Evolutionary conservation across 2,888 invertebrate species (phyloP).

Genomic region (Mamestra brassicae): DNA sequence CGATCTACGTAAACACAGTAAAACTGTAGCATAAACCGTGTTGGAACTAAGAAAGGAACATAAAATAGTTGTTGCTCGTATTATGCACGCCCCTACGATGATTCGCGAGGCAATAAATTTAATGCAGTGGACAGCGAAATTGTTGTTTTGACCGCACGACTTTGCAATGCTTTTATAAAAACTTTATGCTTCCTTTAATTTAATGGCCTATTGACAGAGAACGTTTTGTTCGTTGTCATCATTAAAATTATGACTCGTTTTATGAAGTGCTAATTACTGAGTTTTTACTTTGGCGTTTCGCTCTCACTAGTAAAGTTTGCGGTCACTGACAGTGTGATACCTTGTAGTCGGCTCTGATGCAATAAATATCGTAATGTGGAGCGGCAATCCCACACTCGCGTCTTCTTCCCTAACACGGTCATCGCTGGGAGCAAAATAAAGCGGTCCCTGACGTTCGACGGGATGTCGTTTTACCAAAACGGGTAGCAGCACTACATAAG

Average conservation of each 20-base stretch:
- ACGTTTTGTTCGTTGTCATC: constrained; percentile 76
- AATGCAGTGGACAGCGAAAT: constrained; percentile 89
- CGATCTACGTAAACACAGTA: constrained; percentile 69
- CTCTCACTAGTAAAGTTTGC: constrained; percentile 55
- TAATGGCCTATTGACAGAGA: constrained; percentile 80
- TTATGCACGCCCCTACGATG: constrained; percentile 90
- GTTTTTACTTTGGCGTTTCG: constrained; percentile 50
- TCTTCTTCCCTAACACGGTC: constrained; percentile 77
- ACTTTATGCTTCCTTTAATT: constrained; percentile 76
- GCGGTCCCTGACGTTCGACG: constrained; percentile 70
- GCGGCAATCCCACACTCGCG: constrained; percentile 70
- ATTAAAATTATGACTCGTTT: constrained; percentile 69
- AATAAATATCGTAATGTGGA: constrained; percentile 71
- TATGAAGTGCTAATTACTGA: constrained; percentile 69
- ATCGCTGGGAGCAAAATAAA: constrained; percentile 68
- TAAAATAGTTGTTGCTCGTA: constrained; percentile 86
- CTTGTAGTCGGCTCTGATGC: constrained; percentile 58
- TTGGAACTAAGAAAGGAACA: constrained; percentile 81
- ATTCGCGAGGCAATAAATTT: constrained; percentile 88
- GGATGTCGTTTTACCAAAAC: constrained; percentile 77
- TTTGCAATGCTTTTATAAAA: constrained; percentile 79
- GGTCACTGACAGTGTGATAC: constrained; percentile 50
- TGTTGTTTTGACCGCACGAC: constrained; percentile 88
- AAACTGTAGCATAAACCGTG: constrained; percentile 78
- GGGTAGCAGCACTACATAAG: constrained; percentile 65